Base-by-base conservation (phyloP, 1,140 invertebrate genomes). In the Venturia canescens region DNA sequence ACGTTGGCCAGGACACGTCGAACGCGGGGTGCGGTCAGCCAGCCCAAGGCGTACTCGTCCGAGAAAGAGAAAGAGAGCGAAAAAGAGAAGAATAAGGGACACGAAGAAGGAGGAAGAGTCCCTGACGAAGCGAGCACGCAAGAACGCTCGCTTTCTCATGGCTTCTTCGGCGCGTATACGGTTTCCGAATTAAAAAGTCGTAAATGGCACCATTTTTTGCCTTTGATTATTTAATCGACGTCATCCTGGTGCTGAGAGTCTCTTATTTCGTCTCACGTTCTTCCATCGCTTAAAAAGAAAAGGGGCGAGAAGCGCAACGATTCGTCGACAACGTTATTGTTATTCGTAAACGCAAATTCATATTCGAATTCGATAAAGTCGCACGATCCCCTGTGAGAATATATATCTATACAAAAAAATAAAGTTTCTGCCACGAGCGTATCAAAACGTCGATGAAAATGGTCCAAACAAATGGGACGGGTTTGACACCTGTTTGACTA, bases 401-500 rank as follows among this genome's bases (percentile, higher is more conserved):
- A 74, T 48, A 11, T 27, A 74, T n/a, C n/a, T n/a, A n/a, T n/a
- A n/a, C n/a, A 53, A 7, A 53, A 74, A 74, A 16, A 74, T 1
- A 7, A 21, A 72, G 34, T 72, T 44, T 72, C 1, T 34, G 31
- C 31, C 7, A 34, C 31, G 7, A 3, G 3, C 3, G 31, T 34
- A 34, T 34, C 31, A 34, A 34, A 34, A 34, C 31, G 31, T 7
- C 31, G 31, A 34, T 34, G 31, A 44, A 44, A 44, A 44, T 44
- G 7, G 38, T 5, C 38, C 38, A 44, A 44, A 44, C 38, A 44
- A 44, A 44, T 44, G 79, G 23, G 60, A 75, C 23, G 23, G 50
- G 60, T 31, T 69, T 69, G 66, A 69, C 71, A 74, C 71, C 71
- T 74, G 71, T 74, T 15, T 53, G 38, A 48, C 44, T 74, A 74